Conservation (phyloP, 2,797 vertebrate species). For the Leuciscus waleckii region DNA sequence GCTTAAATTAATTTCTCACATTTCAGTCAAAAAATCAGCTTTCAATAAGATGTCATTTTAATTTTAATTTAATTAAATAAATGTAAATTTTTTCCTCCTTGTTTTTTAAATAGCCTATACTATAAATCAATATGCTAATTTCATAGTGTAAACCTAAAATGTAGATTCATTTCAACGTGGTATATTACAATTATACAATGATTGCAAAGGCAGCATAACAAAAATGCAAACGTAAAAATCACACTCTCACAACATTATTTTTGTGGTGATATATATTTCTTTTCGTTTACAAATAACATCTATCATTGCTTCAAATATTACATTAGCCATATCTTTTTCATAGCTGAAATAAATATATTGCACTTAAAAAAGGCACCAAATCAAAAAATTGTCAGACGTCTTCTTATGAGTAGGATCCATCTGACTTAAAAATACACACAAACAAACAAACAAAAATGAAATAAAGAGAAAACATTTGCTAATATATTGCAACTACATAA, state of each 20-base stretch:
- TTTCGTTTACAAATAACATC: slow-evolving; percentile 92
- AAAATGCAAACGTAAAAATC: slow-evolving; percentile 34
- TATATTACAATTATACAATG: neutral
- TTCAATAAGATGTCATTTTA: neutral
- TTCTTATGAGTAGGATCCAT: slow-evolving; percentile 76
- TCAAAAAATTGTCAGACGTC: slow-evolving; percentile 80
- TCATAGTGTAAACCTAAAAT: neutral
- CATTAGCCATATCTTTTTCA: slow-evolving; percentile 87
- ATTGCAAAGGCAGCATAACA: neutral
- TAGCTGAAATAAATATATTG: slow-evolving; percentile 99
- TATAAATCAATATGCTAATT: neutral
- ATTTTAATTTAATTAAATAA: too few species aligned
- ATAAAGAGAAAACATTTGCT: slow-evolving; percentile 74
- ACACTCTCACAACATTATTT: slow-evolving; percentile 39
- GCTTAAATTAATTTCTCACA: neutral
- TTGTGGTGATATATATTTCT: slow-evolving; percentile 81
- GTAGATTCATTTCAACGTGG: neutral
- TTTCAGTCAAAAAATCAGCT: neutral
- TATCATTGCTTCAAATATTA: slow-evolving; percentile 86
- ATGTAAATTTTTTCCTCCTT: neutral
- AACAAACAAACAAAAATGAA: slow-evolving; percentile 43
- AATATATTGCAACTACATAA: slow-evolving; percentile 72
- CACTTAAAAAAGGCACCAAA: slow-evolving; percentile 92
- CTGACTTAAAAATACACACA: slow-evolving; percentile 55
- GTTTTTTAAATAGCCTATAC: neutral